phyloP scores from a whole-genome alignment of 2,888 invertebrate genomes.

The Drosophila leonis region DNA sequence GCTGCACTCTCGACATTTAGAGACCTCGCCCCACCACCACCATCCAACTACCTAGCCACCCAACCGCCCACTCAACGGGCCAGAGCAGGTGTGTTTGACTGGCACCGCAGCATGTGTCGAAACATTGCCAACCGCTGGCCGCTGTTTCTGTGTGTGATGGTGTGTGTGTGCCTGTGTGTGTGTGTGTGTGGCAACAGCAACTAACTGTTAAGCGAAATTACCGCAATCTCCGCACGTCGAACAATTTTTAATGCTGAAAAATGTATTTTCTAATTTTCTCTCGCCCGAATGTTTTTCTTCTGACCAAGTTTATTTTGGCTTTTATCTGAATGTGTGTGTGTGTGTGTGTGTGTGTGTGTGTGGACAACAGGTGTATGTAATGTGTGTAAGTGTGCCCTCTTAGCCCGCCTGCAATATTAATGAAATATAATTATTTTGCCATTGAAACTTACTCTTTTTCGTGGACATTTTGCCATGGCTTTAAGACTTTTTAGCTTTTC shows the following conservation, averaged over 20 bases:
- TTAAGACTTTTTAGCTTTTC: constrained; percentile 8
- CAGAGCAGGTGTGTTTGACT: constrained; percentile 75
- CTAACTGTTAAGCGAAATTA: constrained; percentile 81
- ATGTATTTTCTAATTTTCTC: constrained; percentile 76
- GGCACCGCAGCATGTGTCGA: constrained; percentile 73
- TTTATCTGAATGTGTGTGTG: constrained; percentile 45
- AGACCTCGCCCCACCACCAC: constrained; percentile 55
- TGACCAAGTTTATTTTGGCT: constrained; percentile 67
- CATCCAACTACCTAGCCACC: neutral
- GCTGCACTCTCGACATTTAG: constrained; percentile 73
- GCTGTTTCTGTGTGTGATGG: constrained; percentile 15
- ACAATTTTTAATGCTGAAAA: constrained; percentile 79
- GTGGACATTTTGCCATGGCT: neutral
- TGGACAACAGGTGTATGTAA: constrained; percentile 62
- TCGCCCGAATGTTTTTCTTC: constrained; percentile 18
- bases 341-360: constrained; percentile 18
- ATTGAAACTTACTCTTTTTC: constrained; percentile 36
- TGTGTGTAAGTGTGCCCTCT: constrained; percentile 7
- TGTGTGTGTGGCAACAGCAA: constrained; percentile 33
- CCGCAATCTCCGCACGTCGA: constrained; percentile 80
- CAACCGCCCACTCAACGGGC: constrained; percentile 20
- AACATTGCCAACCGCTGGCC: constrained; percentile 56
- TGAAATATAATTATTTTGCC: constrained; percentile 71
- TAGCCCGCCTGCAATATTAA: constrained; percentile 48
- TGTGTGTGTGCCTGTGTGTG: constrained; percentile 4